Conservation (phyloP, 2,113 vertebrate species). For the Uria aalge region DNA sequence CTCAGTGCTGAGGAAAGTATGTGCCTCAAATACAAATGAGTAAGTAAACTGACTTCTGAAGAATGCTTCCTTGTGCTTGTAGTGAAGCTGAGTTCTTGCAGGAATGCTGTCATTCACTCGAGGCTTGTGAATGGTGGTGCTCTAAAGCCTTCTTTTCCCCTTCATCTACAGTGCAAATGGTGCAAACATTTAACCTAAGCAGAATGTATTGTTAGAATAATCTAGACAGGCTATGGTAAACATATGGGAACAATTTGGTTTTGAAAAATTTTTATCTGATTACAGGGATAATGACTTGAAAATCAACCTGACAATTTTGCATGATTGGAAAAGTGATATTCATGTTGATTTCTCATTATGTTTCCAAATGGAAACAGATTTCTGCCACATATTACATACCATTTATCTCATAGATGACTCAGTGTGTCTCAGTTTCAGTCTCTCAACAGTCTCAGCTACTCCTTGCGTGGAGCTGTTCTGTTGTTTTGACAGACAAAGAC, state of each 20-base stretch:
- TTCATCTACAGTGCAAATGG: background rate
- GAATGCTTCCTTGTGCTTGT: background rate
- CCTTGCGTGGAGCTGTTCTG: background rate
- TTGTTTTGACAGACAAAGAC: background rate
- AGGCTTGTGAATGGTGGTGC: background rate
- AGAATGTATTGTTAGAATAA: background rate
- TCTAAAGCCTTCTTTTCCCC: background rate
- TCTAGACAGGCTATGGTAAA: background rate
- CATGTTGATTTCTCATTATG: constrained; percentile 12
- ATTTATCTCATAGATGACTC: background rate
- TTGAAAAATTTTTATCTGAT: constrained; percentile 29
- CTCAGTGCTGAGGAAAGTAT: background rate
- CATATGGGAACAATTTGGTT: background rate
- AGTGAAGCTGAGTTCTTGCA: background rate
- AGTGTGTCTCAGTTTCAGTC: background rate
- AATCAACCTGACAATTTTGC: constrained; percentile 37
- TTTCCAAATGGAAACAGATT: constrained; percentile 36
- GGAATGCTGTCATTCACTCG: background rate
- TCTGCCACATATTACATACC: background rate
- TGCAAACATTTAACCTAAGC: background rate
- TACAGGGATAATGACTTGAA: constrained; percentile 11
- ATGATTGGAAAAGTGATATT: constrained; percentile 39
- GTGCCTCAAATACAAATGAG: constrained; percentile 11
- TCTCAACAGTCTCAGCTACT: background rate
- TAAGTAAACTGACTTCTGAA: background rate